phyloP scores from a whole-genome alignment of 2,113 vertebrate genomes.

The Lagopus muta region DNA sequence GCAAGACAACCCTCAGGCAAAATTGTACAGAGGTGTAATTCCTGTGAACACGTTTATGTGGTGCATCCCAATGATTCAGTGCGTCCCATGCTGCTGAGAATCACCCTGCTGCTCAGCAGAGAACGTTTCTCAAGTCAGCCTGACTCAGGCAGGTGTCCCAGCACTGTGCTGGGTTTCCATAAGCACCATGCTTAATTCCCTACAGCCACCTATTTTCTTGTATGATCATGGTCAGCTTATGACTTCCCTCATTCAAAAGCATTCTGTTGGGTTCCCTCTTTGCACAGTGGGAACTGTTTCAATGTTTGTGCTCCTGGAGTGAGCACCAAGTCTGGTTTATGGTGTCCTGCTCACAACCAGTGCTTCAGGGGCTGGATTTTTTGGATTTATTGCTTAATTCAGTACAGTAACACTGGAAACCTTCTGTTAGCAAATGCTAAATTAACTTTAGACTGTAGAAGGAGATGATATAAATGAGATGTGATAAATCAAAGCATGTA shows the following conservation, averaged over 20 bases:
- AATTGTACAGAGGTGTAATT: neutral
- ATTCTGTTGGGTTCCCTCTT: neutral
- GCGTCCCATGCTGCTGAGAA: neutral
- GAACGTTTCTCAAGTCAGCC: neutral
- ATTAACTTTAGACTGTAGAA: conserved; percentile 29
- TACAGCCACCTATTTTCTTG: neutral
- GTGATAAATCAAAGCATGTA: conserved; percentile 58
- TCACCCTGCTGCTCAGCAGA: neutral
- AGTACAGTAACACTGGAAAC: conserved; percentile 17
- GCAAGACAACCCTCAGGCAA: neutral
- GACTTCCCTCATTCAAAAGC: neutral
- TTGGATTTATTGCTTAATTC: conserved; percentile 23
- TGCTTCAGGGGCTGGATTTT: neutral
- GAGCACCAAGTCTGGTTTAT: neutral
- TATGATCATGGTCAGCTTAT: neutral
- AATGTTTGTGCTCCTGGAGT: neutral
- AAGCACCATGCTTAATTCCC: neutral
- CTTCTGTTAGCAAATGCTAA: conserved; percentile 44
- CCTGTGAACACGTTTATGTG: neutral
- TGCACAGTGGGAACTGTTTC: neutral
- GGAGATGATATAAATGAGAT: conserved; percentile 35
- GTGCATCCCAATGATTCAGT: neutral
- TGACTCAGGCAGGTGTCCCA: neutral
- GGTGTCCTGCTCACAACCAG: neutral
- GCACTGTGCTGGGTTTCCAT: neutral